Evolutionary conservation across 2,888 invertebrate species (phyloP), one percentile per base, ranked within the genome.

Genomic region (Sycophila texana): DNA sequence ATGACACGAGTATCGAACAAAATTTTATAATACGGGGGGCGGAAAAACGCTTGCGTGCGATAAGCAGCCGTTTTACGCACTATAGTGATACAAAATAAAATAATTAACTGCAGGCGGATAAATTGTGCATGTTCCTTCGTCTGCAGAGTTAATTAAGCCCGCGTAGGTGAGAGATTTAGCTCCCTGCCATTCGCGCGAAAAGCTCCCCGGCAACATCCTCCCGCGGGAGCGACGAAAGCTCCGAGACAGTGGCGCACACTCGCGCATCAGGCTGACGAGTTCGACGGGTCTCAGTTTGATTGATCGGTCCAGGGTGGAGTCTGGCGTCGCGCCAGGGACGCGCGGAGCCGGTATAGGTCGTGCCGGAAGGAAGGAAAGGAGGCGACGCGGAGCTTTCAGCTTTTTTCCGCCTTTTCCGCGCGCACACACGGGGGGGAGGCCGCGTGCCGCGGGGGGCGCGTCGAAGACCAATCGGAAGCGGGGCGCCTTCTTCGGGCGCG

Each of bases 381-480:
- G 63, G 16, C 12, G 49, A 73, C 39, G 60, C 10, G 49, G 14
- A 1, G 66, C 74, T 13, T 47, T 47, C n/a, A 10, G 22, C 55
- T 71, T 63, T 70, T 55, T 77, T 65, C 70, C 30, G 67, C 58
- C 61, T 75, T 75, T 68, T 57, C 51, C 51, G 77, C 73, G 65
- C 71, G 53, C 74, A 71, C 65, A 58, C 63, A 72, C 70, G 68
- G 39, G 39, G 30, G 39, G 39, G 39, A 39, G 39, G 39, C 39
- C 4, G 39, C 39, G 39, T 4, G 39, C 80, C 84, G 83, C 78
- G 84, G 83, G 39, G 63, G 49, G 61, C 16, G 82, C 77, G 82
- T 39, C 78, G 82, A 81, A 87, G 86, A 89, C 89, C 89, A 89
- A 89, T 89, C 89, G 89, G 89, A 89, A 89, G 88, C 89, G 84